Evolutionary conservation across 1,140 invertebrate genomes (phyloP).

Genomic region (Heterodera schachtii): DNA sequence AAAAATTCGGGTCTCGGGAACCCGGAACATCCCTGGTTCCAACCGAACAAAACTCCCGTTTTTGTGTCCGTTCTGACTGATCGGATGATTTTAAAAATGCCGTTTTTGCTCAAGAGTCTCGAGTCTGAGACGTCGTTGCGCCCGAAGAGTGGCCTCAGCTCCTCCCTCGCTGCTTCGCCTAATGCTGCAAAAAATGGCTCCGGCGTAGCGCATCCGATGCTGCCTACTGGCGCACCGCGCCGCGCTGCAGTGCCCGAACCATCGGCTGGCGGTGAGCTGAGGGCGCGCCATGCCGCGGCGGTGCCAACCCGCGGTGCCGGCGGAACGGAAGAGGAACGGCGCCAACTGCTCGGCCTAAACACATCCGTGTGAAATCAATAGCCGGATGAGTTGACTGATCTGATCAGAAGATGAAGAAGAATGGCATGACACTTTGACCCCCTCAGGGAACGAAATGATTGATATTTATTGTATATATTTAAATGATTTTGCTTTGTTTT

Average conservation of each 20-base stretch:
- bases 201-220: not conserved
- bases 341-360: conserved; percentile 31
- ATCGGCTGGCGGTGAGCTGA: not conserved
- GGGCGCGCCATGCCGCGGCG: conserved; percentile 19
- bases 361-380: conserved; percentile 16
- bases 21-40: no score
- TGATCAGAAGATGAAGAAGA: no score
- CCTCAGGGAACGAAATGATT: no score
- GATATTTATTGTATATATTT: no score
- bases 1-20: not conserved
- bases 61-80: not conserved
- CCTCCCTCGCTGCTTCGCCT: not conserved
- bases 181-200: not conserved
- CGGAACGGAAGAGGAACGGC: conserved; percentile 9
- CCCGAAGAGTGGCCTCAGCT: conserved; percentile 5
- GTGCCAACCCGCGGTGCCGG: not conserved
- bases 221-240: not conserved
- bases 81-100: not conserved
- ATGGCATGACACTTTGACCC: no score
- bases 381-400: no score
- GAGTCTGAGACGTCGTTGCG: conserved; percentile 1
- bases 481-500: no score
- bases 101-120: conserved; percentile 12
- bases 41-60: not conserved
- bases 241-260: not conserved